Conservation (phyloP, 2,888 invertebrate species). For the Vanessa cardui region DNA sequence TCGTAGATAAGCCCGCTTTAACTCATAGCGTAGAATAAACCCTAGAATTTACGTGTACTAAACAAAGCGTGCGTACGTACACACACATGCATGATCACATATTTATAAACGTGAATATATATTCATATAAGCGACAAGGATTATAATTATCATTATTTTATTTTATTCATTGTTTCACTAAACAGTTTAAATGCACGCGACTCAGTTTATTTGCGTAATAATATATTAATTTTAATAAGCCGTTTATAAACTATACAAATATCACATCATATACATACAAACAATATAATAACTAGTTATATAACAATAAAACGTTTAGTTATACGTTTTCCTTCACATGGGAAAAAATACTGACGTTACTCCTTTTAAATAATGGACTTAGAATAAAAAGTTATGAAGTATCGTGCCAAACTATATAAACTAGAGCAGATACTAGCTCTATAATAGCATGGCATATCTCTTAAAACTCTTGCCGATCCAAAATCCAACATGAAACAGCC, state of each 20-base stretch:
- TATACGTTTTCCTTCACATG: no score
- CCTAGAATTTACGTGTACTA: conserved; percentile 21
- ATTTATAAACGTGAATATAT: not conserved
- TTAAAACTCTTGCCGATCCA: no score
- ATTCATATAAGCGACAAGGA: not conserved
- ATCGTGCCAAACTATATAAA: no score
- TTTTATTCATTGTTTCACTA: not conserved
- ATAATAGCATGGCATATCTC: no score
- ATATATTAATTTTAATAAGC: not conserved
- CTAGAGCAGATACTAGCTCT: no score
- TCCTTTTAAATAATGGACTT: no score
- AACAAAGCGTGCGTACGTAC: conserved; percentile 18
- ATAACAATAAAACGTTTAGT: no score
- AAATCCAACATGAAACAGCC: no score
- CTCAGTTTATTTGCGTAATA: not conserved
- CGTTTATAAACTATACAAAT: not conserved
- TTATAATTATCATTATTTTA: conserved; percentile 9
- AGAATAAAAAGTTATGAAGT: no score
- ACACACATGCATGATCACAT: conserved; percentile 1
- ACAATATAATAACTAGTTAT: no score
- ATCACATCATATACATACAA: no score
- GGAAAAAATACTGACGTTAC: no score
- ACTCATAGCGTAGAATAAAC: conserved; percentile 65
- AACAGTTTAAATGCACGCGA: conserved; percentile 2
- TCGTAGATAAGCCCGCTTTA: conserved; percentile 71